Evolutionary conservation across 2,888 invertebrate species (phyloP), one percentile per base, ranked within the genome.

Genomic region (Parnassius orleans): DNA sequence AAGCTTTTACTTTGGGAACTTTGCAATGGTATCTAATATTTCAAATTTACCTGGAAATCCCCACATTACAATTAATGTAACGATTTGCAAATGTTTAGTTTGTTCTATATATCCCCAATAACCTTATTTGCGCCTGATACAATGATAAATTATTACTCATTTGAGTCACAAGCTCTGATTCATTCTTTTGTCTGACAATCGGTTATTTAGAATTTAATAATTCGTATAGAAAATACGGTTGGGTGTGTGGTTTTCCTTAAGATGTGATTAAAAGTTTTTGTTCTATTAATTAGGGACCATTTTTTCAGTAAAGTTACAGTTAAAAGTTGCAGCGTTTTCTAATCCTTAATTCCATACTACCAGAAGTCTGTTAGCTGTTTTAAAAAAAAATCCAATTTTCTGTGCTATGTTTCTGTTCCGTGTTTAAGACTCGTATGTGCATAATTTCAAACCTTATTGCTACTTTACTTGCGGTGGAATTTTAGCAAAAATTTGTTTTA

Each of bases 111-210:
- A 33, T 33, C 33, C 33, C 33, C 5, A 46, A 46, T 46, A 48
- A 57, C 64, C 64, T 64, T 54, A 60, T 65, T 66, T 63, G 65
- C 57, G 53, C 47, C 11, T 43, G 65, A 66, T 65, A 43, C 58
- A 55, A 47, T 58, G 66, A 66, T 65, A 63, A 63, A 50, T 15
- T 19, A 14, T 65, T 64, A 66, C 58, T 65, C 64, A 64, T 41
- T 42, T 14, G 44, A 50, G 14, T 46, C 42, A 9, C 5, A 1
- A 42, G 46, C 19, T 1, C n/a, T 61, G 53, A 61, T 46, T 57
- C 57, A 62, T 19, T n/a, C 19, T 52, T 51, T 56, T 61, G 61
- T 57, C 33, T 11, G 48, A 43, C 54, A 24, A 48, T 3, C 19
- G 42, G 9, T 48, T 46, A 24, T 2, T 51, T 44, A 5, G 44